Percentiles rank a stretch among this genome's conserved stretches.
phyloP scores from a whole-genome alignment of 1,140 invertebrate species.

The Propsilocerus akamusi region DNA sequence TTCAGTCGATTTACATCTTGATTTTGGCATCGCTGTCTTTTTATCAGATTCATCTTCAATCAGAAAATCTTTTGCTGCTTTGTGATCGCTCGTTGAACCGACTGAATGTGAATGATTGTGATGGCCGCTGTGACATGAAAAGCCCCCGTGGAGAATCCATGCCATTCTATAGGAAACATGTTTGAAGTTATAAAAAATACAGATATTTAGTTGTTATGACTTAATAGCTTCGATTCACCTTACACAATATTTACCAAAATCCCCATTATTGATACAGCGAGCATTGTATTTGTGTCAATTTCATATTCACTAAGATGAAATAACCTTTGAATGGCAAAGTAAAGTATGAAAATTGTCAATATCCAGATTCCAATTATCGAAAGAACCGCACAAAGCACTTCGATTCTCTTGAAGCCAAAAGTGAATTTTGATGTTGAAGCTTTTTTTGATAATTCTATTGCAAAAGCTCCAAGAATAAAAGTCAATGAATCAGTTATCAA shows the following conservation, averaged over 20 bases:
- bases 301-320: constrained; percentile 52
- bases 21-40: too few relatives aligned
- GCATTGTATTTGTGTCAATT: constrained; percentile 69
- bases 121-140: too few relatives aligned
- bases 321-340: constrained; percentile 56
- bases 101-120: too few relatives aligned
- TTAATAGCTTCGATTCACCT: too few relatives aligned
- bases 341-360: constrained; percentile 67
- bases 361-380: constrained; percentile 64
- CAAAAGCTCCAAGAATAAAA: constrained; percentile 58
- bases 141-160: constrained; percentile 48
- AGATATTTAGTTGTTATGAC: too few relatives aligned
- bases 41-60: not conserved
- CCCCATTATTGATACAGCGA: constrained; percentile 65
- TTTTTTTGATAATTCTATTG: constrained; percentile 45
- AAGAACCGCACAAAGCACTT: constrained; percentile 42
- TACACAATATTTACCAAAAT: constrained; percentile 71
- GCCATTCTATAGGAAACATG: constrained; percentile 46
- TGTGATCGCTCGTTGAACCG: too few relatives aligned
- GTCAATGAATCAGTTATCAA: constrained; percentile 66
- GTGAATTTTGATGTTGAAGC: constrained; percentile 48
- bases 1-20: constrained; percentile 10
- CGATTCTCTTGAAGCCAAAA: constrained; percentile 60
- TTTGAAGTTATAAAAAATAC: constrained; percentile 8
- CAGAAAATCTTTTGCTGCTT: not conserved